Percentiles rank a stretch among this genome's conserved stretches.
These are phyloP conservation scores for Meliscaeva auricollis DNA, from an alignment of 2,888 invertebrate genomes.

Conservation along the genomic window DNA sequence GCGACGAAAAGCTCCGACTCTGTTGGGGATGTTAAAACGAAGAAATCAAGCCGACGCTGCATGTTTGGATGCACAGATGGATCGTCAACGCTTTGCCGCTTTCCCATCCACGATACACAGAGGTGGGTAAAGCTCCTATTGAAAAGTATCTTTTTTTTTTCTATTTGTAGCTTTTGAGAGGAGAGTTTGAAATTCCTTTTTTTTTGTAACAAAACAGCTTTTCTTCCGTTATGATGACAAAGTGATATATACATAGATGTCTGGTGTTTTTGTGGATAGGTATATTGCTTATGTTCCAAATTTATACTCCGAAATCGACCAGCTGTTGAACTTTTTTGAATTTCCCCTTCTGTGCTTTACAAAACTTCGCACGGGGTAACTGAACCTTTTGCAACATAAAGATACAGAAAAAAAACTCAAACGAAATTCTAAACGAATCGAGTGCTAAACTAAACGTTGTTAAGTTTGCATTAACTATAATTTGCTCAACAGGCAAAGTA, in stretches of 20 bases:
- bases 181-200: slow-evolving; percentile 5
- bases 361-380: slow-evolving; percentile 48
- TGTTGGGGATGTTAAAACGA: slow-evolving; percentile 10
- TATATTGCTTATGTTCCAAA: slow-evolving; percentile 12
- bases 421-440: too few relatives aligned
- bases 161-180: slow-evolving; percentile 9
- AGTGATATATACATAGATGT: neutral
- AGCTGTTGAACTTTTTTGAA: slow-evolving; percentile 29
- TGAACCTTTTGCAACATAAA: slow-evolving; percentile 49
- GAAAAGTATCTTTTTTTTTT: slow-evolving; percentile 18
- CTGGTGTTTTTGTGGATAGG: neutral
- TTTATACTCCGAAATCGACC: neutral
- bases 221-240: neutral
- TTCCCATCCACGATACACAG: slow-evolving; percentile 79
- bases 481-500: neutral
- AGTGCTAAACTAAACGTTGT: neutral
- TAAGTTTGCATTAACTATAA: neutral
- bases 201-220: neutral
- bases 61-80: slow-evolving; percentile 79
- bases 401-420: neutral
- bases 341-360: slow-evolving; percentile 5
- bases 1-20: slow-evolving; percentile 53
- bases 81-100: slow-evolving; percentile 79
- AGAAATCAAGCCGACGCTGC: slow-evolving; percentile 77
- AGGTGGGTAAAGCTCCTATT: slow-evolving; percentile 77